A percentile compares a stretch with the other conserved stretches of the same genome.
Evolutionary conservation across 1,140 invertebrate genomes (phyloP).

Genomic region (Dendrolimus punctatus): DNA sequence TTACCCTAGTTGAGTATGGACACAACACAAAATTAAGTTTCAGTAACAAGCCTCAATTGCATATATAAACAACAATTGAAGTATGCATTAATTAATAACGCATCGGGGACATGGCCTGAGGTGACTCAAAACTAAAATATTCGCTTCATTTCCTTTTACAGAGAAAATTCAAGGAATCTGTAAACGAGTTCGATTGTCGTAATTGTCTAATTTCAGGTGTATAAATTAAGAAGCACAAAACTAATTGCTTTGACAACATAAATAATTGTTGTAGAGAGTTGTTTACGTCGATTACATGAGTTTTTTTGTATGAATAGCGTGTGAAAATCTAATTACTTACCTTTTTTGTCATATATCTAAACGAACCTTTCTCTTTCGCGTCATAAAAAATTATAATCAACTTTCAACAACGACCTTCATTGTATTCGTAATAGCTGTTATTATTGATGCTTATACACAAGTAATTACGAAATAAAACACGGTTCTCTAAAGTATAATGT

Average conservation of each 20-base stretch:
- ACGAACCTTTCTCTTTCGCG: constrained; percentile 10
- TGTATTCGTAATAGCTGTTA: constrained; percentile 7
- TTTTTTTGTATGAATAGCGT: background rate
- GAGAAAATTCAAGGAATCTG: background rate
- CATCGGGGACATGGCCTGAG: constrained; percentile 5
- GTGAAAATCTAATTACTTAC: constrained; percentile 7
- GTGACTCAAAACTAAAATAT: constrained; percentile 31
- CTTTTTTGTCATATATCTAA: constrained; percentile 6
- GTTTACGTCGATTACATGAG: no score
- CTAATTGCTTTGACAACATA: no score
- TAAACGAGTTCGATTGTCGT: no score
- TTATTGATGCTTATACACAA: constrained; percentile 4
- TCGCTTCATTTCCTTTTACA: constrained; percentile 13
- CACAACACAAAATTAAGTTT: no score
- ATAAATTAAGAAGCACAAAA: no score
- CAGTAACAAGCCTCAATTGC: no score
- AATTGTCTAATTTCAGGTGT: no score
- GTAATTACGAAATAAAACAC: constrained; percentile 12
- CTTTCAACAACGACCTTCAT: constrained; percentile 12
- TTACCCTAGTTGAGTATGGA: no score
- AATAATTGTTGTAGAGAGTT: no score
- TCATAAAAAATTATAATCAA: constrained; percentile 4
- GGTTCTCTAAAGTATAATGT: constrained; percentile 10
- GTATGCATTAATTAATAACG: constrained; percentile 19
- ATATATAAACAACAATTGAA: constrained; percentile 8